Evolutionary conservation across 2,797 vertebrate genomes (phyloP), one percentile per base, ranked within the genome.

Genomic region (Nannoperca australis): DNA sequence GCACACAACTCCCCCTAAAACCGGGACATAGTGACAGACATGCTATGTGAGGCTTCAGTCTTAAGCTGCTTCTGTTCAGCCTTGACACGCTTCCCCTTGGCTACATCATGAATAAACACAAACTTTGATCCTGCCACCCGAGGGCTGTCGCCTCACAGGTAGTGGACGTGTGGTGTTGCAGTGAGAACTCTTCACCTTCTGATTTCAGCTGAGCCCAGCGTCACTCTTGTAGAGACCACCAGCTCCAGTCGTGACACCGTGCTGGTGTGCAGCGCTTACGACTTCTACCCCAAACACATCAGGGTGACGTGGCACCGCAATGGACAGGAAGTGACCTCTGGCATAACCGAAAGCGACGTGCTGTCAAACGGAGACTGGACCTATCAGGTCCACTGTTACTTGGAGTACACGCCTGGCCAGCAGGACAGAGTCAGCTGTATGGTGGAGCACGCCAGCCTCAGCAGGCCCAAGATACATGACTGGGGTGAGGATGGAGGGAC

Each of bases 191-290:
- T 32, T 60, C 34, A 18, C 30, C n/a, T 17, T 62, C 66, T 71
- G 62, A 5, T 69, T 74, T 24, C 60, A 80, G 78, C 45, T 4
- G 38, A 56, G 30, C 78, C 78, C 59, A 69, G 14, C 24, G n/a
- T 80, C 44, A 38, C 44, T 20, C 71, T 80, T 0, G 12, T 2
- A 6, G 51, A 56, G n/a, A 51, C 27, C 45, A 14, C 36, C 65
- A 1, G 2, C 60, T 51, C 51, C 53, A 2, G 58, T 5, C 2
- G 5, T 3, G 7, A 24, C 9, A 18, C 20, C n/a, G 0, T 53
- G 38, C 71, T 80, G 3, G 59, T 47, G 27, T 80, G 72, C 71
- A 74, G 78, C 38, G 55, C 54, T 14, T 80, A 64, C 1, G 71
- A 80, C 59, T 80, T 75, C 47, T 70, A 59, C 66, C 78, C 78